Evolutionary conservation across 2,113 vertebrate genomes (phyloP).

Genomic region (Blennius ocellaris): DNA sequence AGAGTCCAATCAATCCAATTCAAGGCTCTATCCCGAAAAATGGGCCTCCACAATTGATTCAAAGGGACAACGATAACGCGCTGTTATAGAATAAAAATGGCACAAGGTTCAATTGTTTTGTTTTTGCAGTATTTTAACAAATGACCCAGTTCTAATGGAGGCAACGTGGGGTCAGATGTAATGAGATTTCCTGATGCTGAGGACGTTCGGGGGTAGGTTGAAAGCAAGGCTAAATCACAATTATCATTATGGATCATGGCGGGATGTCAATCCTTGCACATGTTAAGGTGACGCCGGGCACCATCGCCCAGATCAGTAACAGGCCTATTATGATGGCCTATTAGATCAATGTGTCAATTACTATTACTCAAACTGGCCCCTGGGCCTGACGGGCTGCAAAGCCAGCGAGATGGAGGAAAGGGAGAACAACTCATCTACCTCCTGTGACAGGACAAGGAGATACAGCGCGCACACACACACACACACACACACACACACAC

Average conservation of each 20-base stretch:
- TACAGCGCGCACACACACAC: not conserved
- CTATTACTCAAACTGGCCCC: conserved; percentile 80
- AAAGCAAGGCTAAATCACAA: conserved; percentile 87
- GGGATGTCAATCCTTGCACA: conserved; percentile 83
- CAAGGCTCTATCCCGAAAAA: conserved; percentile 81
- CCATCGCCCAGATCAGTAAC: conserved; percentile 80
- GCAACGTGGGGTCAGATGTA: conserved; percentile 80
- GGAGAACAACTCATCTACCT: conserved; percentile 61
- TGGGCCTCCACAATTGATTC: conserved; percentile 78
- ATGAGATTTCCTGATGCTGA: conserved; percentile 84
- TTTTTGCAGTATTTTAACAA: conserved; percentile 86
- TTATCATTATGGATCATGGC: conserved; percentile 86
- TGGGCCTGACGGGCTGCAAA: conserved; percentile 73
- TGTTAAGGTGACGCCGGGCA: conserved; percentile 84
- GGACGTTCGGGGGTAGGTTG: conserved; percentile 81
- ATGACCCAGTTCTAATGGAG: conserved; percentile 87
- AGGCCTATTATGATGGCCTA: conserved; percentile 78
- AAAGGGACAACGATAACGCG: conserved; percentile 79
- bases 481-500: too few species aligned
- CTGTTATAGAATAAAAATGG: conserved; percentile 80
- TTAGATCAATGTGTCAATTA: conserved; percentile 85
- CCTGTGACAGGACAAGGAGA: conserved; percentile 59
- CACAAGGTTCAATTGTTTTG: conserved; percentile 81
- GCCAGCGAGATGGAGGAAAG: conserved; percentile 49
- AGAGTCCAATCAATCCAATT: conserved; percentile 84